Evolutionary conservation across 2,797 vertebrate genomes (phyloP).

Genomic region (Neopelma chrysocephalum): DNA sequence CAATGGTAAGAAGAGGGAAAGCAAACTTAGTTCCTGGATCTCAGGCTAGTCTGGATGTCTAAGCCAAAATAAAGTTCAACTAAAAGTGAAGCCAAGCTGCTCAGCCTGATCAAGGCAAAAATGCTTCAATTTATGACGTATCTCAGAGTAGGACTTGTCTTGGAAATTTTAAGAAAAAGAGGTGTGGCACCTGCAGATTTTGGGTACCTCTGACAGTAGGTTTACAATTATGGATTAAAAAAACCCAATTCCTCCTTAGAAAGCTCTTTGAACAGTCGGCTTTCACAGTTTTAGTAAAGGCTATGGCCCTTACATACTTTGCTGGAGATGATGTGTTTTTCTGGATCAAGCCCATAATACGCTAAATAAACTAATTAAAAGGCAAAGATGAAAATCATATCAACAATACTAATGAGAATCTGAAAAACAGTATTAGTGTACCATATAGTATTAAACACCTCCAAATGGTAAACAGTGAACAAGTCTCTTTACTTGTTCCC

Average conservation of each 20-base stretch:
- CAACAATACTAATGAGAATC: neutral
- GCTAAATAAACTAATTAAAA: neutral
- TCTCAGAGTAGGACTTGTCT: neutral
- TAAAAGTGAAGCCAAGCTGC: slow-evolving; percentile 37
- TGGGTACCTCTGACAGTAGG: neutral
- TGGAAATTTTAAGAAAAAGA: neutral
- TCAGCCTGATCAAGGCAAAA: neutral
- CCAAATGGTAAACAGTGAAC: neutral
- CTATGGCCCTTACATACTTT: neutral
- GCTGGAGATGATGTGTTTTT: neutral
- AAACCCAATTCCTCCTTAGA: neutral
- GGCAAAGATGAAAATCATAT: neutral
- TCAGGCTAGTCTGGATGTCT: slow-evolving; percentile 28
- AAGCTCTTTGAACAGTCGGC: neutral
- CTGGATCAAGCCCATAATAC: neutral
- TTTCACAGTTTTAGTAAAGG: neutral
- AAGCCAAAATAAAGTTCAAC: slow-evolving; percentile 67
- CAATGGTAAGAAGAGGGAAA: neutral
- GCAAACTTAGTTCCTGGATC: slow-evolving; percentile 44
- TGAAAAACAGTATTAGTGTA: neutral
- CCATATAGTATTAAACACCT: neutral
- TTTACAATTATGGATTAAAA: neutral
- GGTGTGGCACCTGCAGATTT: slow-evolving; percentile 5
- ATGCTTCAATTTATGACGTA: neutral
- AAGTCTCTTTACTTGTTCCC: neutral